Evolutionary conservation across 2,113 vertebrate genomes (phyloP), one percentile per base, ranked within the genome.

Genomic region (Scomber scombrus): DNA sequence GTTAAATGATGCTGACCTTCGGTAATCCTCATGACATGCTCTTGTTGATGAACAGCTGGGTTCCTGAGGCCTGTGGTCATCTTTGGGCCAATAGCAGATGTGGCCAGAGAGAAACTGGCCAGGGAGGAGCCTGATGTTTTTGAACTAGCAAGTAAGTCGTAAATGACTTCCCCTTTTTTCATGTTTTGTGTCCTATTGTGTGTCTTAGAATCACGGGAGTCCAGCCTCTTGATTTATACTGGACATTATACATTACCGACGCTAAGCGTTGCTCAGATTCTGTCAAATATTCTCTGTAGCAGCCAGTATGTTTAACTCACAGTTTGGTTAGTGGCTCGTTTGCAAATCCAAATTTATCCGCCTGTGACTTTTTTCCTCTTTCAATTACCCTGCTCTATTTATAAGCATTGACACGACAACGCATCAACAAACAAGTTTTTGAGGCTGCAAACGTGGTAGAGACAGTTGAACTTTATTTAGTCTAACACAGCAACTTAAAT

Each of bases 21-120:
- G 69, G 18, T 62, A 5, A 58, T 52, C 23, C 34, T 8, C 15
- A 5, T 80, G 55, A 75, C 31, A 16, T 13, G 23, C 2, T 81
- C 19, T 63, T 83, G 54, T 80, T 82, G 8, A 64, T 62, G 29
- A 52, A 16, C 71, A 99, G 98, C 97, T 94, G 98, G 98, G 7
- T 99, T 99, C 94, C 95, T 99, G 84, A 97, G 98, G 86, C 98
- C 98, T 46, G 96, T 99, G 51, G 99, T 99, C 70, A 97, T 99
- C 91, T 99, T 99, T 87, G 98, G 98, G 80, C 97, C 98, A 5
- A 99, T 99, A 58, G 98, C 98, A 74, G 98, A 99, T 64, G 95
- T 97, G 85, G 97, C 96, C 3, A 94, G 98, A 87, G 97, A 99
- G 78, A 99, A 99, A 88, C 90, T 99, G 89, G 97, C 96, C 80